Base-by-base conservation (phyloP, 2,113 vertebrate species). In the Piaya cayana region DNA sequence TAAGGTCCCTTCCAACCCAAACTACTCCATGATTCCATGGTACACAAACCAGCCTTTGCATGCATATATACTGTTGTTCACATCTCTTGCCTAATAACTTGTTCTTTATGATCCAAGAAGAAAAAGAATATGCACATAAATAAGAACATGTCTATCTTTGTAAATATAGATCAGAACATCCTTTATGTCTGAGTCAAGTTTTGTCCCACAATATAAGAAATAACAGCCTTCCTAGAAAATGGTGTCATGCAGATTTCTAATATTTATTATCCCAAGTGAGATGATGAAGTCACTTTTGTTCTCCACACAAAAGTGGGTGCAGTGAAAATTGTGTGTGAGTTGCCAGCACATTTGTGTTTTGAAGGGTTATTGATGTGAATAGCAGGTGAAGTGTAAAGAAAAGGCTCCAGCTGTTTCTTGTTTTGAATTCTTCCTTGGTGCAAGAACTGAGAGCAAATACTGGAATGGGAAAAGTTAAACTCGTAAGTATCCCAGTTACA, bases 301-400 rank as follows among this genome's bases (percentile, higher is more conserved):
- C 68, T 90, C 70, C 34, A 83, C 50, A 94, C 71, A 76, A 70
- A 97, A 92, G 63, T 82, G 43, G 59, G 79, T 86, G 59, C 85
- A 92, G 91, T 90, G 79, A 93, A 97, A 97, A 95, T 64, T 92
- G 93, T 87, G 52, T 93, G 91, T 14, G 63, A 96, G 63, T 77
- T 92, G 79, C 60, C 90, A 86, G 76, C 20, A 86, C 71, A 64
- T 93, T 95, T 92, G 60, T 94, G 47, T 94, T 97, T 95, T 95
- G 92, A 96, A 92, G 91, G 84, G 89, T 92, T 95, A 96, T 87
- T 92, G 94, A 95, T 95, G 95, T 95, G 91, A 97, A 85, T 93
- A 94, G 79, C 90, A 95, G 87, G 87, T 94, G 93, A 96, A 93
- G 81, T 92, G 91, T 92, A 96, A 92, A 94, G 90, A 94, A 94